Conservation (phyloP, 2,113 vertebrate species). For the Myiozetetes cayanensis region DNA sequence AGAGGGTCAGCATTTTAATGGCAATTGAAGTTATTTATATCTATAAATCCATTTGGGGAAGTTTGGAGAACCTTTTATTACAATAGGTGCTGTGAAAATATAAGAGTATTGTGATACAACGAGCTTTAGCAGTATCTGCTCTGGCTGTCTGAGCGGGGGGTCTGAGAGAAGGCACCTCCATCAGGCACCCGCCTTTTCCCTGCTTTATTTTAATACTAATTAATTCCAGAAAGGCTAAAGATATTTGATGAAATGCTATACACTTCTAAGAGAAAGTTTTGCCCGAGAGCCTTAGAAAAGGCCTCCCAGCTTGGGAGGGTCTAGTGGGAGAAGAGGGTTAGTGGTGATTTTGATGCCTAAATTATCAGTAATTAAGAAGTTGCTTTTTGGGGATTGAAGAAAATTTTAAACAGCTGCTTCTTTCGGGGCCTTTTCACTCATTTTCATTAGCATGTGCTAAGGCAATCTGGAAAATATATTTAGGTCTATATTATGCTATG, state of each 20-base stretch:
- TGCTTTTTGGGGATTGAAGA: slow-evolving; percentile 51
- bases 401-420: slow-evolving; percentile 68
- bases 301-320: slow-evolving; percentile 28
- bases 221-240: slow-evolving; percentile 49
- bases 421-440: neutral
- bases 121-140: neutral
- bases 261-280: neutral
- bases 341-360: slow-evolving; percentile 58
- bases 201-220: slow-evolving; percentile 59
- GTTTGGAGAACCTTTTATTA: neutral
- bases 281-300: neutral
- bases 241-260: slow-evolving; percentile 22
- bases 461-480: slow-evolving; percentile 63
- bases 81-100: neutral
- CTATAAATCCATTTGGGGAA: neutral
- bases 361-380: slow-evolving; percentile 70
- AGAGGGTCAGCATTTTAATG: neutral
- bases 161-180: slow-evolving; percentile 4
- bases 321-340: slow-evolving; percentile 39
- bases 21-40: neutral
- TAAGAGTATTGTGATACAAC: neutral
- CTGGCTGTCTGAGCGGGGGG: neutral
- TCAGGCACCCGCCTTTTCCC: neutral
- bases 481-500: slow-evolving; percentile 23
- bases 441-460: slow-evolving; percentile 58